These are phyloP conservation scores for Gymnoscelis rufifasciata DNA, from an alignment of 2,888 invertebrate genomes.

Conservation along the genomic window DNA sequence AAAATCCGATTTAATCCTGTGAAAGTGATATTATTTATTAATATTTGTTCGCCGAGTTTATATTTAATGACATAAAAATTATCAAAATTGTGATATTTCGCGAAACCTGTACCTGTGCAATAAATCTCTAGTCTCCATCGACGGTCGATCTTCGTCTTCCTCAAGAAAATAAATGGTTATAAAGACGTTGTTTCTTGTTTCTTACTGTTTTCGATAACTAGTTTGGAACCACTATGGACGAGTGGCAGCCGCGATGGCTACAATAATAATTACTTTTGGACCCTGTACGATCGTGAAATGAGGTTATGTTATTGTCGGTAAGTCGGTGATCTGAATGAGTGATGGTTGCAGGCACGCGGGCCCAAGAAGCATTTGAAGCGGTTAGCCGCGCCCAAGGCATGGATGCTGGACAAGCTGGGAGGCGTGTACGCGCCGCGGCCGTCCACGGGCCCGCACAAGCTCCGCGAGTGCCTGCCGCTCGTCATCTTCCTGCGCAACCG, in stretches of 20 bases:
- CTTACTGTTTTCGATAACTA: too few species aligned
- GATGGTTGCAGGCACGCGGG: slow-evolving; percentile 90
- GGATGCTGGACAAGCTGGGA: slow-evolving; percentile 99
- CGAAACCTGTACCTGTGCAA: too few species aligned
- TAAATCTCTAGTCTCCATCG: not conserved
- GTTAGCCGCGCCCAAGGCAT: slow-evolving; percentile 98
- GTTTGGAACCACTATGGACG: too few species aligned
- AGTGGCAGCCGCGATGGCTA: too few species aligned
- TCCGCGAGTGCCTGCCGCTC: slow-evolving; percentile 97
- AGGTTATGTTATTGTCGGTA: slow-evolving; percentile 11
- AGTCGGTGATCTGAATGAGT: slow-evolving; percentile 98
- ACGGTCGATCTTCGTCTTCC: not conserved
- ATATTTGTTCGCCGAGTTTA: not conserved
- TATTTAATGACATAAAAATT: not conserved
- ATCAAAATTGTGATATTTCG: not conserved
- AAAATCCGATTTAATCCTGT: slow-evolving; percentile 55
- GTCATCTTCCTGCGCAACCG: slow-evolving; percentile 98
- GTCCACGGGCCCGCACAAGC: slow-evolving; percentile 97
- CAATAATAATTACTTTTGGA: too few species aligned
- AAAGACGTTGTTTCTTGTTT: too few species aligned
- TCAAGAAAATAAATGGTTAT: not conserved
- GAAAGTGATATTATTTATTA: slow-evolving; percentile 13
- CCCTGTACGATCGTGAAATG: not conserved
- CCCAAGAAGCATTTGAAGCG: slow-evolving; percentile 99
- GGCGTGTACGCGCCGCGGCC: slow-evolving; percentile 99